These are phyloP conservation scores for Pandemis corylana DNA, from an alignment of 2,888 invertebrate species.

Conservation along the genomic window DNA sequence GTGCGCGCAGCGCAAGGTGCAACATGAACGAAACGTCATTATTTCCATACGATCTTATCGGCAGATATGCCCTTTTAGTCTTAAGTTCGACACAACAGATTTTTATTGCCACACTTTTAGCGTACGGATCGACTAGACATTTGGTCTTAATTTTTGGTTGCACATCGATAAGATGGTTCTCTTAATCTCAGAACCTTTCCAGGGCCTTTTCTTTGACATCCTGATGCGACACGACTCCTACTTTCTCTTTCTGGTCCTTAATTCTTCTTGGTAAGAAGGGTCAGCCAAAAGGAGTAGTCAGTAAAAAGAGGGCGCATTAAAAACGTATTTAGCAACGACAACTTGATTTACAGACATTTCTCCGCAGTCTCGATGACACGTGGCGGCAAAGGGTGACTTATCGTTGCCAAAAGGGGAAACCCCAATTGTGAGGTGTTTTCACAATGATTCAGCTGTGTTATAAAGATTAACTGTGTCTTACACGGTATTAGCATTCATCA, in stretches of 20 bases:
- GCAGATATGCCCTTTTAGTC: not conserved
- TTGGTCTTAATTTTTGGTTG: too few species aligned
- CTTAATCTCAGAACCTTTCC: too few species aligned
- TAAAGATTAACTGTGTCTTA: not conserved
- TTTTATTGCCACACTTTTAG: too few species aligned
- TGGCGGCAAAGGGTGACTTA: slow-evolving; percentile 8
- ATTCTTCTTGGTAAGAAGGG: too few species aligned
- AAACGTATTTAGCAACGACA: too few species aligned
- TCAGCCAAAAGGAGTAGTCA: too few species aligned
- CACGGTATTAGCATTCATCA: not conserved
- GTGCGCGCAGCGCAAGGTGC: slow-evolving; percentile 51
- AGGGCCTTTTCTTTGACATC: too few species aligned
- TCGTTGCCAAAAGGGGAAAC: slow-evolving; percentile 9
- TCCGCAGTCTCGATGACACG: not conserved
- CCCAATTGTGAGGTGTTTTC: slow-evolving; percentile 7
- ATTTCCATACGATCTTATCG: not conserved
- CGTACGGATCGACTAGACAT: too few species aligned
- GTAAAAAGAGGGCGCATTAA: too few species aligned
- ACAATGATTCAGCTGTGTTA: not conserved
- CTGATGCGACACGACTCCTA: too few species aligned
- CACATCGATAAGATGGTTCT: too few species aligned
- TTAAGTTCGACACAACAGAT: not conserved
- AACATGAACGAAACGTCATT: not conserved
- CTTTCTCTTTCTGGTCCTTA: too few species aligned
- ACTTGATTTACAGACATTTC: not conserved